phyloP scores from a whole-genome alignment of 2,113 vertebrate genomes.

The Lepisosteus osseus region DNA sequence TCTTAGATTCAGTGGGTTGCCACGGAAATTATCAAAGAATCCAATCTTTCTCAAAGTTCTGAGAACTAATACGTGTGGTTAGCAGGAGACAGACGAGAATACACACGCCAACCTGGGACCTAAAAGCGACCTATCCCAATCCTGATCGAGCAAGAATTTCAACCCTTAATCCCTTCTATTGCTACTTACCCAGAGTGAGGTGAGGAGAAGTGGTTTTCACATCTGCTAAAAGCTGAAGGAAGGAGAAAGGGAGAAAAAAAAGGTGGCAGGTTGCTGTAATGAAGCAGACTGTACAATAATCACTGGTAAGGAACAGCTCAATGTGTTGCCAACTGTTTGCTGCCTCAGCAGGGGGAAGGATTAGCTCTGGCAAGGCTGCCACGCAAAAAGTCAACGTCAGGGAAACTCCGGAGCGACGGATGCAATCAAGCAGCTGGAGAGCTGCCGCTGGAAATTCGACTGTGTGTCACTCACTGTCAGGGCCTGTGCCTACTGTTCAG shows the following conservation, averaged over 20 bases:
- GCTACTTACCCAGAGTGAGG: neutral
- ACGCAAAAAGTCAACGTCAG: constrained; percentile 53
- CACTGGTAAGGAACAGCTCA: constrained; percentile 23
- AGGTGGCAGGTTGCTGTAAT: constrained; percentile 37
- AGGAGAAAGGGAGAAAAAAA: neutral
- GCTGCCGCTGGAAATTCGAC: constrained; percentile 60
- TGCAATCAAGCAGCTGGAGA: constrained; percentile 63
- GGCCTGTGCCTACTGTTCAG: constrained; percentile 47
- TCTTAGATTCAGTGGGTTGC: too few relatives aligned
- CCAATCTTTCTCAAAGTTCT: too few relatives aligned
- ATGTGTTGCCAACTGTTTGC: constrained; percentile 46
- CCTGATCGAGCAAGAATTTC: neutral
- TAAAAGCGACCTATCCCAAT: too few relatives aligned
- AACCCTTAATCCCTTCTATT: neutral
- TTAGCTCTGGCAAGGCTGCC: constrained; percentile 49
- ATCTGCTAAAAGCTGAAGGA: neutral
- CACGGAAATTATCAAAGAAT: too few relatives aligned
- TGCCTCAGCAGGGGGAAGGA: constrained; percentile 62
- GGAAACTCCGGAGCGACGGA: constrained; percentile 55
- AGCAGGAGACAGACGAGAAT: too few relatives aligned
- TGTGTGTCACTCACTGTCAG: constrained; percentile 60
- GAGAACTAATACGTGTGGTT: too few relatives aligned
- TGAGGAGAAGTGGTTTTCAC: neutral
- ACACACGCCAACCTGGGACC: too few relatives aligned
- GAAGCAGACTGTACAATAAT: constrained; percentile 36